Evolutionary conservation across 2,797 vertebrate genomes (phyloP).

Genomic region (Halcyon badia): DNA sequence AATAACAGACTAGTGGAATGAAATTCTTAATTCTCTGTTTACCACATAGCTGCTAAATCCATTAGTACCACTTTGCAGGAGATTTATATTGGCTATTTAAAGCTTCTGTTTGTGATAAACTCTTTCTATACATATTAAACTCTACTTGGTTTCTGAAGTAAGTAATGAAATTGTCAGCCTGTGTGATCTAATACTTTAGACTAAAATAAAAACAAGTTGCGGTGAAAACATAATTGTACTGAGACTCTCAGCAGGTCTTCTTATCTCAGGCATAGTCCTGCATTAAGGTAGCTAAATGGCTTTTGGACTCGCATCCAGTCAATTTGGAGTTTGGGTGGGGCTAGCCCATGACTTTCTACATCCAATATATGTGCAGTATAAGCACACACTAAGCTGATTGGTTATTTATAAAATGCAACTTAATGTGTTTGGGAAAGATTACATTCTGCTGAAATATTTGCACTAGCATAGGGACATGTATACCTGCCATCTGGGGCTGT

Average conservation of each 20-base stretch:
- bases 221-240: slow-evolving; percentile 37
- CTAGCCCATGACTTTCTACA: not conserved
- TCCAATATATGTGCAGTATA: not conserved
- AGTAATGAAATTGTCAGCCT: not conserved
- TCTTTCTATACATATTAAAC: not conserved
- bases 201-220: slow-evolving; percentile 6
- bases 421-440: slow-evolving; percentile 57
- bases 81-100: slow-evolving; percentile 35
- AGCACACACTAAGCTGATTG: not conserved
- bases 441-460: slow-evolving; percentile 40
- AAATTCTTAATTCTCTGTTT: slow-evolving; percentile 74
- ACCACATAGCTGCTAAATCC: slow-evolving; percentile 15
- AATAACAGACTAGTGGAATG: slow-evolving; percentile 49
- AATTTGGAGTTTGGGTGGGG: not conserved
- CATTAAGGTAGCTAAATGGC: slow-evolving; percentile 47
- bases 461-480: not conserved
- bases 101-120: not conserved
- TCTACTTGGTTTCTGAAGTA: slow-evolving; percentile 41
- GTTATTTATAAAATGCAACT: slow-evolving; percentile 41
- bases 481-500: not conserved
- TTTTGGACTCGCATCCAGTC: slow-evolving; percentile 17
- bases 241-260: slow-evolving; percentile 18
- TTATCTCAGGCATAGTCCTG: slow-evolving; percentile 9
- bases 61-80: slow-evolving; percentile 50
- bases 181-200: slow-evolving; percentile 18